Base-by-base conservation (phyloP, 2,113 vertebrate species). In the Brachyhypopomus occidentalis region DNA sequence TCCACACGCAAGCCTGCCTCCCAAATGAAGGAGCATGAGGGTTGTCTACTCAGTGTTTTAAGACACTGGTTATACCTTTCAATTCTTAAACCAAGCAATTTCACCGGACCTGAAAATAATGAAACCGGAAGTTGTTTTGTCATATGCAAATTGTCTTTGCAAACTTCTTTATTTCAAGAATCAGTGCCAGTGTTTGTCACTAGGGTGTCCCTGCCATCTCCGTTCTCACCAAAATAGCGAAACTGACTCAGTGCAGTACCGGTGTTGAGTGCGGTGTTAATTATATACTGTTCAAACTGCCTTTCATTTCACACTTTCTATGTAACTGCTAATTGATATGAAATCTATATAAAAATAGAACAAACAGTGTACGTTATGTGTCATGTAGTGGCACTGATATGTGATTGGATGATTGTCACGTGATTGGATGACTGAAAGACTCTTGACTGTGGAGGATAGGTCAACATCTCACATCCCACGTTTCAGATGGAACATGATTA, bases 271-370 rank as follows among this genome's bases (percentile, higher is more conserved):
- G 67, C 19, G 23, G 70, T 80, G 60, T 80, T 59, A 75, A 60
- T 81, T 22, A n/a, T 22, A 11, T 23, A n/a, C 16, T 48, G 22
- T 71, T 19, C 16, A 20, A 79, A 67, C 36, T n/a, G 11, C 48
- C 63, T 55, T 66, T 25, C 34, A 41, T 27, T 81, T 76, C 72
- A 48, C 48, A 41, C 64, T 20, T 76, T 19, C 34, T 75, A 2
- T 58, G 7, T 75, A 81, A 81, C 52, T 25, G 48, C 62, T 69
- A 69, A 59, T 60, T 69, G 74, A 27, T 30, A 69, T 59, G 16
- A 75, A 75, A 17, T 30, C 19, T 22, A 66, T 58, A 16, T 2
- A 8, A 55, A 45, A 62, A 79, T 5, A 72, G 20, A 41, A 7
- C 4, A 55, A 25, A 69, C 27, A 14, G 38, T 62, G 0, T n/a